Evolutionary conservation across 2,113 vertebrate species (phyloP), one percentile per base, ranked within the genome.

Genomic region (Gorilla gorilla): DNA sequence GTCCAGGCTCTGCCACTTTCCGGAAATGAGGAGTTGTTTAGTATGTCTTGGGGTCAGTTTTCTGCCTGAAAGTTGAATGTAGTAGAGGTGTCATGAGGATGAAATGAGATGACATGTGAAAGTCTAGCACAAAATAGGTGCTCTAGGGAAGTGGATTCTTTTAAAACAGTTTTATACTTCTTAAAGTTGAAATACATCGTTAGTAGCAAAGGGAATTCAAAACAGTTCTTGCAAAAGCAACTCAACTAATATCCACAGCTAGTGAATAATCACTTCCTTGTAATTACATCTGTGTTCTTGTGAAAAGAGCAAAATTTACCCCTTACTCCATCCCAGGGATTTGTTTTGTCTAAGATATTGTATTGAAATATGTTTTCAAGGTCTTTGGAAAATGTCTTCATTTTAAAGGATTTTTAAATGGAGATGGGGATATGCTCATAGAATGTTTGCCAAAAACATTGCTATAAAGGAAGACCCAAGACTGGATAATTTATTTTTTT

Each of bases 151-250:
- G 48, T 55, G 45, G 59, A n/a, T 68, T 92, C 8, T 78, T 84
- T 89, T 22, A 45, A 76, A 81, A 45, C 10, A 35, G 64, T 87
- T 96, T 66, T 50, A 0, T 22, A 45, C 72, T 89, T 95, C 72
- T 96, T 89, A 73, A 90, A 94, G 12, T 72, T 66, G 50, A 96
- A 97, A 83, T 78, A 72, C 18, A 66, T 55, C 45, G 14, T 81
- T 92, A 70, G 45, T 76, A 86, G 38, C 78, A 83, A 48, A 59
- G 48, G 52, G 17, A 35, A 89, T 72, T 8, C 16, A 52, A 85
- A 95, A 32, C 4, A 72, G 16, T n/a, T 64, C n/a, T 90, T 73
- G 50, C 3, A 40, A 86, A 45, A 81, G 18, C 5, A 59, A 32
- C n/a, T 96, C 78, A 30, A 48, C 75, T 82, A 43, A 55, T 89